Evolutionary conservation across 2,888 invertebrate species (phyloP), one percentile per base, ranked within the genome.

Genomic region (Thera obeliscata): DNA sequence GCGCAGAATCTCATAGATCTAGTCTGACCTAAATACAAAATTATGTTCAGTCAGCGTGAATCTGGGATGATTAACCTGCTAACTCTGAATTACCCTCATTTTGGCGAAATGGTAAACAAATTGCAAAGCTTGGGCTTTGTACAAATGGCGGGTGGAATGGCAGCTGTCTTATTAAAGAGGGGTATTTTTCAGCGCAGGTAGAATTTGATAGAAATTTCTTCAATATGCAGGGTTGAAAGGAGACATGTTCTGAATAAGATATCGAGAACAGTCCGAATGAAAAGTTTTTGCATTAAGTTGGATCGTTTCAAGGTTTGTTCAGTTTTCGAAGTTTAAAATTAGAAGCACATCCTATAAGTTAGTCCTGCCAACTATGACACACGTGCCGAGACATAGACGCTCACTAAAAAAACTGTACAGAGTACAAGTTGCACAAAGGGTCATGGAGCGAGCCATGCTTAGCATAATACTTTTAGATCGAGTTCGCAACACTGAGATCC

Each of bases 61-160:
- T 50, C 64, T 70, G 58, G 22, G 60, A 70, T 64, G 50, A 67
- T 67, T 70, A 67, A 62, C 62, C 64, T 22, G 61, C 61, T 60
- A 66, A 71, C 65, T 71, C 54, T 8, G 58, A 50, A 63, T 64
- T 61, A 48, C 63, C 67, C 65, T 54, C 63, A 58, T 68, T 66
- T 60, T 49, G 22, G 63, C 9, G 61, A 41, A 66, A 64, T 59
- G 64, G 56, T 59, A 46, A 50, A 61, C 48, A 63, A 66, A 50
- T 65, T 61, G 56, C 60, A 9, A 57, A 43, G 59, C 50, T 35
- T 46, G 35, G 46, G n/a, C 56, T 67, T 60, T 66, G 61, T 12
- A 50, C 60, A 58, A 49, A 68, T 48, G 12, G 41, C 50, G 3
- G 36, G 35, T n/a, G 3, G 35, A 60, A 46, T 56, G 60, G 43